phyloP scores from a whole-genome alignment of 2,797 vertebrate genomes.

The Fringilla coelebs region DNA sequence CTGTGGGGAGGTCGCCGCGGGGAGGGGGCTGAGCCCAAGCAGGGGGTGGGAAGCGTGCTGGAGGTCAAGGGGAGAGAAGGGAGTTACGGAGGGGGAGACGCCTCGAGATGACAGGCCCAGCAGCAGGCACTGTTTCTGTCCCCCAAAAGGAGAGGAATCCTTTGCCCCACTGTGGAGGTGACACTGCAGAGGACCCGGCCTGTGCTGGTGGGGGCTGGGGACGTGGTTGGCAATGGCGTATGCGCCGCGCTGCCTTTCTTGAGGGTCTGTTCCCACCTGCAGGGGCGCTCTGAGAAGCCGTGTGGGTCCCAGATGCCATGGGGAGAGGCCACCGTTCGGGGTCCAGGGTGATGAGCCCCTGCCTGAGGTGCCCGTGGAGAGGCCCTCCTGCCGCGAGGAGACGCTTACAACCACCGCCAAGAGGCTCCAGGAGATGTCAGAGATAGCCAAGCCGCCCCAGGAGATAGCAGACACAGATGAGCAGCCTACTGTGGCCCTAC shows the following conservation, averaged over 20 bases:
- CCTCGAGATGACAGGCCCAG: accelerated
- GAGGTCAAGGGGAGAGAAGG: too few species aligned
- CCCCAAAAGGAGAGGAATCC: too few species aligned
- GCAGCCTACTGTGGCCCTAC: accelerated
- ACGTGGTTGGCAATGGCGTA: background rate
- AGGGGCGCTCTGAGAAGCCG: background rate
- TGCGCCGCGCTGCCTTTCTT: accelerated
- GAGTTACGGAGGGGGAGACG: accelerated
- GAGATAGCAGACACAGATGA: accelerated
- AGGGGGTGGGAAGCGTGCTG: accelerated
- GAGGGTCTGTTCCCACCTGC: background rate
- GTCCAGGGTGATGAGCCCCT: background rate
- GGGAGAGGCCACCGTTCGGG: accelerated
- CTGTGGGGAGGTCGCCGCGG: background rate
- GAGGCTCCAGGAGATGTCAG: background rate
- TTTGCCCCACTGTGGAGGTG: accelerated
- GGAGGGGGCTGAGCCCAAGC: background rate
- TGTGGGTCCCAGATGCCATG: accelerated
- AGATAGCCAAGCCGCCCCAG: accelerated
- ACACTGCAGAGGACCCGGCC: accelerated
- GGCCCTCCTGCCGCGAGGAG: accelerated
- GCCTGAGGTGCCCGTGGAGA: background rate
- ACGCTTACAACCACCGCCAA: accelerated
- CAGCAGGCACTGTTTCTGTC: background rate
- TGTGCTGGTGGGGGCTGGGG: background rate